Evolutionary conservation across 1,140 invertebrate species (phyloP), one percentile per base, ranked within the genome.

Genomic region (Latrodectus geometricus): DNA sequence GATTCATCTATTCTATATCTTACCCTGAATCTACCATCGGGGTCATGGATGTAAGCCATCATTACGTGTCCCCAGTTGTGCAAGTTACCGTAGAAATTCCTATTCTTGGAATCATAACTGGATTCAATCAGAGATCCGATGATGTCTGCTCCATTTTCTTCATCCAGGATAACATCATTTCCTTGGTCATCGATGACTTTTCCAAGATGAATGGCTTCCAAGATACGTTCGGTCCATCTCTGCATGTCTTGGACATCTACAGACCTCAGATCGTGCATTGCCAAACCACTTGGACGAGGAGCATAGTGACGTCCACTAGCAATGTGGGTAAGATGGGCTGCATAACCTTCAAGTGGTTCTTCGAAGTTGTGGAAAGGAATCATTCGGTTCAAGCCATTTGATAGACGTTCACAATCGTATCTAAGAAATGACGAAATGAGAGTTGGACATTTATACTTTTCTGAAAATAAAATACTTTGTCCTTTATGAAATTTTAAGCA

Each of bases 41-140:
- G 95, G 91, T 96, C 95, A 88, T 96, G 95, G 52, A 93, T 92
- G 87, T 92, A 94, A 3, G 94, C 93, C 87, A 96, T 93, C 65
- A 94, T 92, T 9, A 90, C 89, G 52, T 90, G 91, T 52, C 90
- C 90, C 11, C 90, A 87, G 23, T 90, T 88, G 86, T 92, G 91
- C 9, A 93, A 23, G 21, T 90, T 90, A 12, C 91, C 91, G 75
- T 93, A 93, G 88, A 90, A 92, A 50, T 89, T 89, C 8, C 83
- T 79, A 88, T 93, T 91, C 5, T 91, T 72, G 35, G 91, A 92
- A 76, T 92, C 92, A 15, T 90, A 88, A 82, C 93, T 93, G 15
- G 93, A 92, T 86, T 93, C 91, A 2, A 94, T 90, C 14, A 93
- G 88, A 72, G 93, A 92, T 20, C 92, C 93, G 17, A 95, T 89